Conservation (phyloP, 2,888 invertebrate genomes). For the Ectropis crepuscularia region DNA sequence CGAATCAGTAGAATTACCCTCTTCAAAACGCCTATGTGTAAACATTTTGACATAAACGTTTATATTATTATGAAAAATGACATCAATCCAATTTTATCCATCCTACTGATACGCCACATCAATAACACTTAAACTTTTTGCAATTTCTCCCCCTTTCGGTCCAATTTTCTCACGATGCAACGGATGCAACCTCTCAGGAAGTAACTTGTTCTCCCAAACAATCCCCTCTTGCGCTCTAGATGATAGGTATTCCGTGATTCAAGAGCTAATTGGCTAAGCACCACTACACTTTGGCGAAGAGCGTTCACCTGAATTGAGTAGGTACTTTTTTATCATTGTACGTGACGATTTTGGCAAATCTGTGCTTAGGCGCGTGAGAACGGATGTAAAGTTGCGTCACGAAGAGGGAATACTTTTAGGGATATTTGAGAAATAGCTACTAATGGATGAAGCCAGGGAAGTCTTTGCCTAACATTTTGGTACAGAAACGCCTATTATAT, state of each 20-base stretch:
- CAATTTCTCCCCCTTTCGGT: slow-evolving; percentile 27
- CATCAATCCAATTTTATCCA: no score
- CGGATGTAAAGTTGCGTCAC: slow-evolving; percentile 59
- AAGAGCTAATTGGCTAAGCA: slow-evolving; percentile 46
- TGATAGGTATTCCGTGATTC: slow-evolving; percentile 17
- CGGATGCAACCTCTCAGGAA: slow-evolving; percentile 66
- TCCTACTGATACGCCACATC: not conserved
- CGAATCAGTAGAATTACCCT: no score
- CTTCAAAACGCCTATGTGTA: no score
- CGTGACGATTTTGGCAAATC: slow-evolving; percentile 69
- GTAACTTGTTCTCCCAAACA: slow-evolving; percentile 26
- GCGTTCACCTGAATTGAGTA: slow-evolving; percentile 52
- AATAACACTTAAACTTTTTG: not conserved
- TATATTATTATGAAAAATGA: not conserved
- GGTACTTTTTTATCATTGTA: slow-evolving; percentile 52
- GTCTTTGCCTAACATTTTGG: no score
- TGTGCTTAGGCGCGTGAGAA: slow-evolving; percentile 63
- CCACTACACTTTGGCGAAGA: slow-evolving; percentile 15
- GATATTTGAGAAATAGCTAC: not conserved
- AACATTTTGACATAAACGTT: not conserved
- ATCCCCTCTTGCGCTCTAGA: not conserved
- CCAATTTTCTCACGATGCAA: slow-evolving; percentile 62
- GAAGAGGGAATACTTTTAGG: slow-evolving; percentile 18
- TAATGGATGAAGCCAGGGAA: no score
- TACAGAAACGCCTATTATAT: no score